Evolutionary conservation across 2,888 invertebrate genomes (phyloP).

Genomic region (Heliconius sara): DNA sequence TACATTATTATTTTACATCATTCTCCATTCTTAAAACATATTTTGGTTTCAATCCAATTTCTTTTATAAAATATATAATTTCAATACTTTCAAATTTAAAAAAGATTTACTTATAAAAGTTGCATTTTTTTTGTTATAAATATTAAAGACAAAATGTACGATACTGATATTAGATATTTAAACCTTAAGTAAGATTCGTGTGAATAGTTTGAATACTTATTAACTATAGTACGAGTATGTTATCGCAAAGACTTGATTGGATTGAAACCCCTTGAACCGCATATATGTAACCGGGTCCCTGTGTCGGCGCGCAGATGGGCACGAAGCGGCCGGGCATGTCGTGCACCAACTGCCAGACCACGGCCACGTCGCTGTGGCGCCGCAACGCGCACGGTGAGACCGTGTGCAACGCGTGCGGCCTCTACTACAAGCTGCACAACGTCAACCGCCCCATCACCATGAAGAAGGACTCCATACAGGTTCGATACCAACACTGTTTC

Average conservation of each 20-base stretch:
- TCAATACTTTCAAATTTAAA: too few species aligned
- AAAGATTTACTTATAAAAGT: too few species aligned
- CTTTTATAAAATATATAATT: neutral
- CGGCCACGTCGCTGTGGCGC: slow-evolving; percentile 93
- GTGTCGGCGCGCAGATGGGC: slow-evolving; percentile 76
- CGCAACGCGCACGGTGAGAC: slow-evolving; percentile 93
- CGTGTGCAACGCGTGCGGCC: slow-evolving; percentile 99
- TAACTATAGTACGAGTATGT: neutral
- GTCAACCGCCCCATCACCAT: slow-evolving; percentile 95
- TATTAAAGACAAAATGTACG: too few species aligned
- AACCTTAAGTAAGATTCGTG: too few species aligned
- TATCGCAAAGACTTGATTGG: slow-evolving; percentile 6
- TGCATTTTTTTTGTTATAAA: too few species aligned
- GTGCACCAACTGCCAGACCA: slow-evolving; percentile 96
- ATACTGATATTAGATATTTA: too few species aligned
- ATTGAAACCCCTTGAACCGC: neutral
- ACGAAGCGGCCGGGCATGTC: slow-evolving; percentile 90
- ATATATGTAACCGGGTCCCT: neutral
- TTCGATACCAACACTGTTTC: too few species aligned
- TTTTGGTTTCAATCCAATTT: slow-evolving; percentile 16
- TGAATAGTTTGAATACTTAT: too few species aligned
- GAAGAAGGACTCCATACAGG: slow-evolving; percentile 85
- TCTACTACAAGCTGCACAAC: slow-evolving; percentile 97
- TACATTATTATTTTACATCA: neutral
- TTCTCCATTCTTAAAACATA: neutral